A percentile compares a stretch with the other conserved stretches of the same genome.
Evolutionary conservation across 2,888 invertebrate species (phyloP).

Genomic region (Diarsia rubi): DNA sequence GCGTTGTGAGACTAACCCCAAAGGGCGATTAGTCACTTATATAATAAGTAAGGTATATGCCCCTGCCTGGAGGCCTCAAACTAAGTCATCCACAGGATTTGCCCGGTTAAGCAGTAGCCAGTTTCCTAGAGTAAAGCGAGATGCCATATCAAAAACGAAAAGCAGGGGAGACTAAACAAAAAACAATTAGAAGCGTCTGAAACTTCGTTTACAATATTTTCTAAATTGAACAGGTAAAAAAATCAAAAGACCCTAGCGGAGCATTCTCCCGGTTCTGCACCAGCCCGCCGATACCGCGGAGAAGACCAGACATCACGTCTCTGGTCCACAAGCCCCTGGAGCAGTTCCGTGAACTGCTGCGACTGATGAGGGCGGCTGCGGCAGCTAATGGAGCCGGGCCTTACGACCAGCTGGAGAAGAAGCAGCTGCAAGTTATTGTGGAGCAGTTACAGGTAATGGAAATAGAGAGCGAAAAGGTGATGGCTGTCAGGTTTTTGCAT

Average conservation of each 20-base stretch:
- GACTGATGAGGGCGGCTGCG: constrained; percentile 87
- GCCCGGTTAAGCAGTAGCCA: too few species aligned
- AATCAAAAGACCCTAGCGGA: constrained; percentile 93
- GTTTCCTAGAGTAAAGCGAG: too few species aligned
- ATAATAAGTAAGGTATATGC: too few species aligned
- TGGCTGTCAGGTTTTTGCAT: not conserved
- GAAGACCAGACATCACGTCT: constrained; percentile 96
- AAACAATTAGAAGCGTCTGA: not conserved
- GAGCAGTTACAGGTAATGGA: constrained; percentile 85
- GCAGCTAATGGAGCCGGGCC: constrained; percentile 83
- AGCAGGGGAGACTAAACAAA: too few species aligned
- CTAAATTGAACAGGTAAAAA: constrained; percentile 89
- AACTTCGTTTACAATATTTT: not conserved
- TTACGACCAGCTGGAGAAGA: constrained; percentile 87
- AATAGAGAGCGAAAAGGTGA: not conserved
- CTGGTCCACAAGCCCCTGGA: constrained; percentile 96
- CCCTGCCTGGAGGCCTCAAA: too few species aligned
- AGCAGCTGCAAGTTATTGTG: constrained; percentile 87
- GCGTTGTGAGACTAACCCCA: too few species aligned
- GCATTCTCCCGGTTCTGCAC: constrained; percentile 95
- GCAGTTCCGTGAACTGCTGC: constrained; percentile 91
- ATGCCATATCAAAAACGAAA: too few species aligned
- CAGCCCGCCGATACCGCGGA: constrained; percentile 95
- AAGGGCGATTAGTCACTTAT: too few species aligned
- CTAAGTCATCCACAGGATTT: too few species aligned